A percentile compares a stretch with the other conserved stretches of the same genome.
These are phyloP conservation scores for Pao palembangensis DNA, from an alignment of 2,113 vertebrate species.

Conservation along the genomic window DNA sequence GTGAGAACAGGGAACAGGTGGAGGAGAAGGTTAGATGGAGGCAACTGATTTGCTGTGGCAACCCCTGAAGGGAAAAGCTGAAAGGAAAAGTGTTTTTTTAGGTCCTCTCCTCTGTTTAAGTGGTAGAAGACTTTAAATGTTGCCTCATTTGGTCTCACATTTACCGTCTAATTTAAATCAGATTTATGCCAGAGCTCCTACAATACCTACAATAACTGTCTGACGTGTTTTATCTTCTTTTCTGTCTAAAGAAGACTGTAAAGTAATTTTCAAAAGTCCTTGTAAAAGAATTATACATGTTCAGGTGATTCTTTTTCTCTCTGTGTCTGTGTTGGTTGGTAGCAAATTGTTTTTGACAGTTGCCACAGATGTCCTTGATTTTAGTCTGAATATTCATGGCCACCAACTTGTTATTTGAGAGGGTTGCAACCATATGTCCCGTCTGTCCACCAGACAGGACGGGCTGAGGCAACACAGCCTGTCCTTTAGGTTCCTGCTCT, in stretches of 20 bases:
- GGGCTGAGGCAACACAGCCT: neutral
- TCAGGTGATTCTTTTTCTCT: too few species aligned
- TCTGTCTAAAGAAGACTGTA: neutral
- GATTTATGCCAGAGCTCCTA: constrained; percentile 1
- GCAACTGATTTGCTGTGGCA: too few species aligned
- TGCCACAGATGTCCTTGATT: neutral
- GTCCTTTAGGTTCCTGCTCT: too few species aligned
- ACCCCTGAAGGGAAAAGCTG: too few species aligned
- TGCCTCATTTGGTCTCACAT: neutral
- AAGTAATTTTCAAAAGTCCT: neutral
- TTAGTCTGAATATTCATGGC: neutral
- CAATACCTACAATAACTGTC: neutral
- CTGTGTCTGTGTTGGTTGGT: too few species aligned
- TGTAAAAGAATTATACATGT: too few species aligned
- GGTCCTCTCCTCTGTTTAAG: neutral
- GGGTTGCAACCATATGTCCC: neutral
- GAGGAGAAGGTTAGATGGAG: too few species aligned
- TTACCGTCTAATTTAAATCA: neutral
- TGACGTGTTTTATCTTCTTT: constrained; percentile 6
- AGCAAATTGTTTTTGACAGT: neutral
- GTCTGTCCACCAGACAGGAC: too few species aligned
- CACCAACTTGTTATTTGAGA: neutral
- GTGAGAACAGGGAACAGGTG: too few species aligned
- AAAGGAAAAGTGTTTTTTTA: too few species aligned
- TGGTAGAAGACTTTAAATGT: neutral